phyloP scores from a whole-genome alignment of 2,113 vertebrate genomes.

The Psophia crepitans region DNA sequence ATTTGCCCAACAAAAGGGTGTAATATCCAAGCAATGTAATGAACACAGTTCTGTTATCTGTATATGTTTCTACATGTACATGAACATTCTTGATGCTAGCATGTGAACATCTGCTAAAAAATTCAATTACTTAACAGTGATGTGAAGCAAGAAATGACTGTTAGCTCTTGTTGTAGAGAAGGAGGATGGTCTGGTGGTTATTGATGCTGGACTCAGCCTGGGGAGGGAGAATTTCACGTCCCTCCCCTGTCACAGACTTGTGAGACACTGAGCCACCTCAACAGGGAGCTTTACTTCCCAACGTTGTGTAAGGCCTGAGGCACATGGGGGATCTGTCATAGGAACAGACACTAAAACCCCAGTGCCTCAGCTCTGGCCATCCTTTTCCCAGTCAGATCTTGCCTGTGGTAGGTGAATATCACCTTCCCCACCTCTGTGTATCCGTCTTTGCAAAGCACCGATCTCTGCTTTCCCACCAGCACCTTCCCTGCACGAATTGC shows the following conservation, averaged over 20 bases:
- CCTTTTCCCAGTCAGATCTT: neutral
- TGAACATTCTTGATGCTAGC: neutral
- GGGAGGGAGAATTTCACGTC: neutral
- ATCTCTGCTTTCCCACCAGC: neutral
- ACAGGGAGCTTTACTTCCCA: neutral
- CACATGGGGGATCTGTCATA: neutral
- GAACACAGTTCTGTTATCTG: neutral
- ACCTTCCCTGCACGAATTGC: neutral
- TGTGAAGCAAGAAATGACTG: neutral
- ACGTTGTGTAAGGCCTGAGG: neutral
- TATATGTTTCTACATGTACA: neutral
- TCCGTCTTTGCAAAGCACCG: fast-evolving
- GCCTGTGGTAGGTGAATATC: neutral
- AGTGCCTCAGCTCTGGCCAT: neutral
- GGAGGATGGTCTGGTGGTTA: neutral
- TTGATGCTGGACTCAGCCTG: neutral
- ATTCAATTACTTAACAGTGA: neutral
- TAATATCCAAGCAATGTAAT: neutral
- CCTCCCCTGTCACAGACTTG: neutral
- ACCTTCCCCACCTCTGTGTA: neutral
- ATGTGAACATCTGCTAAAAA: neutral
- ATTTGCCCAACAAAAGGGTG: neutral
- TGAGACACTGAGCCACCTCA: neutral
- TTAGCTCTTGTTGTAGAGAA: neutral
- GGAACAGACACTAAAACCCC: neutral